phyloP scores from a whole-genome alignment of 2,113 vertebrate genomes.

The Felis chaus region DNA sequence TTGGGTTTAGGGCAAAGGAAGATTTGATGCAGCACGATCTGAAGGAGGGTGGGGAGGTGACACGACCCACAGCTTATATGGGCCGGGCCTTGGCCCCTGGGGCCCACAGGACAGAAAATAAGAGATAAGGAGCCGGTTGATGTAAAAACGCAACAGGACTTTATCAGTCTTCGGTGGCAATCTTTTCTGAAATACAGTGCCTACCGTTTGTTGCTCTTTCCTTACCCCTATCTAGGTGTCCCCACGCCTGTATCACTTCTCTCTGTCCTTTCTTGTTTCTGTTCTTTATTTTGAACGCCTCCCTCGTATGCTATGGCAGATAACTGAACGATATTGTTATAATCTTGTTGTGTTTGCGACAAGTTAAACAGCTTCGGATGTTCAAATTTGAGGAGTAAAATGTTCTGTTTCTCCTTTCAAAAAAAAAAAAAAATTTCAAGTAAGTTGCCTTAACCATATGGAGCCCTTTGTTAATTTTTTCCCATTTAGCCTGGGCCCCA shows the following conservation, averaged over 20 bases:
- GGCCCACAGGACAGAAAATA: neutral
- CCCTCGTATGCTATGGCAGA: neutral
- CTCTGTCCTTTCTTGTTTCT: neutral
- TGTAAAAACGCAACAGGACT: slow-evolving; percentile 23
- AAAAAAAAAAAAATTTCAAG: neutral
- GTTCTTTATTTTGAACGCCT: neutral
- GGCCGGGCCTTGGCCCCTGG: neutral
- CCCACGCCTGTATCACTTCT: slow-evolving; percentile 13
- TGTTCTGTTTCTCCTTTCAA: slow-evolving; percentile 44
- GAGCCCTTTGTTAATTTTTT: slow-evolving; percentile 10
- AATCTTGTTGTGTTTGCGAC: slow-evolving; percentile 3
- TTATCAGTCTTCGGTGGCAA: neutral
- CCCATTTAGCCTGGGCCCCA: neutral
- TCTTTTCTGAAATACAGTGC: slow-evolving; percentile 4
- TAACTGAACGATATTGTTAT: slow-evolving; percentile 30
- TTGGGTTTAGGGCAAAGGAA: neutral
- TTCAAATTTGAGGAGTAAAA: neutral
- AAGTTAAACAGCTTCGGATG: neutral
- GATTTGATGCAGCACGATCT: neutral
- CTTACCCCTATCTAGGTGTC: slow-evolving; percentile 47
- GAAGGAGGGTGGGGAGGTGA: neutral
- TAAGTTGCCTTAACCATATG: neutral
- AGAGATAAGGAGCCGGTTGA: neutral
- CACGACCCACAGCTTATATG: neutral
- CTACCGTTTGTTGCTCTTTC: neutral